Base-by-base conservation (phyloP, 2,797 vertebrate genomes). In the Ambastaia sidthimunki region DNA sequence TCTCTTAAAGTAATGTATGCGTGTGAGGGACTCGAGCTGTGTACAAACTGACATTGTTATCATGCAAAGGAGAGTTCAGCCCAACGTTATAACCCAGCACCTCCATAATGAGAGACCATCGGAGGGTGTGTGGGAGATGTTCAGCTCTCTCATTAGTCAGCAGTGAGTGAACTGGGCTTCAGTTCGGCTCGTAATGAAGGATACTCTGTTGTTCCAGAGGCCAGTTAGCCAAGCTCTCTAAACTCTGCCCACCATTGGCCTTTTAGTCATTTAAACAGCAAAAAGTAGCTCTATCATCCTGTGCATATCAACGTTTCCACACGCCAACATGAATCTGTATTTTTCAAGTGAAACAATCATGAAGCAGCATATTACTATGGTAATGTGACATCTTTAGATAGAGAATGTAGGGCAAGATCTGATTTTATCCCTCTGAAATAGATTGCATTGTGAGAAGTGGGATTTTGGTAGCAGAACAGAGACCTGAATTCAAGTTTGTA, bases 101-200 rank as follows among this genome's bases (percentile, higher is more conserved):
- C 78, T 89, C 85, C 70, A 83, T 87, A 78, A 74, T 75, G 85
- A 87, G 76, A 83, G 1, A 78, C 71, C 82, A 72, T 50, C 31
- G 77, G 84, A 47, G 69, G 55, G 62, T 54, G 41, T 80, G 50
- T 60, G 81, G 59, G 67, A 52, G 57, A 69, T 62, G 68, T 80
- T 65, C 4, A 2, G 74, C 84, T 19, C 66, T 28, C 82, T 87
- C 72, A 83, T 70, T 85, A 84, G 74, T 71, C 60, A 78, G 47
- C 67, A 87, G 83, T 89, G 85, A 81, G 73, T 69, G 88, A 84
- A 68, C 52, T 74, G 23, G 50, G 78, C 69, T 55, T 72, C 68
- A 44, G 62, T 19, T 59, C 44, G 19, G 48, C 65, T 67, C 11
- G n/a, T 75, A 75, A 80, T 75, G 52, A 68, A 50, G 63, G 71